Base-by-base conservation (phyloP, 30 jellyfish, hydroid and myxozoan species). In the Aurelia aurita region DNA sequence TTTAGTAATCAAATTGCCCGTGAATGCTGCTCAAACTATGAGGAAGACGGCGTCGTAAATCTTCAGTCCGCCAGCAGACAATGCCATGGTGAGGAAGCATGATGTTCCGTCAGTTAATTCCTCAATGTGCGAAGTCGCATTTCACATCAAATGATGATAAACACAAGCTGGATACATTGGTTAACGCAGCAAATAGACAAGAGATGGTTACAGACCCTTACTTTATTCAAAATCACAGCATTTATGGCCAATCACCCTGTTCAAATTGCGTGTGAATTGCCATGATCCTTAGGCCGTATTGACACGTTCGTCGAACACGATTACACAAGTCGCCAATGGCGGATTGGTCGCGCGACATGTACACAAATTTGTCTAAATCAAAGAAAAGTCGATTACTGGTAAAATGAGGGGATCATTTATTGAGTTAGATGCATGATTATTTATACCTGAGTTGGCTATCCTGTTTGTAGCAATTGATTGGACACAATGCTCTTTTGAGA, bases 401-500 rank as follows among this genome's bases (percentile, higher is more conserved):
- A 44, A 44, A 16, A 14, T 43, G 5, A 21, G 23, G 39, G 63
- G 46, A 80, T n/a, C 9, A 20, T 11, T 19, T 9, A 27, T 25
- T 60, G 18, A 23, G n/a, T 35, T 27, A 77, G 31, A 60, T 39
- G 26, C 25, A 74, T 22, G 31, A 6, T 15, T 23, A 71, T 20
- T 14, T 14, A 31, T 76, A 76, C 88, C 88, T 79, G 75, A 23
- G 68, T 31, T 61, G 73, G 70, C 59, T n/a, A 34, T 55, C 58
- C 92, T 72, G 54, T 80, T 44, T 82, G 20, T 29, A 60, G 61
- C 79, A 19, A 58, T 23, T 58, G 58, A 58, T 63, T 51, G 66
- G 69, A 26, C 90, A 66, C 83, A 67, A 60, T 67, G 92, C 75
- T 82, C 85, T 55, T 67, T 54, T 68, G 69, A 67, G 28, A 69